These are phyloP conservation scores for Umimayanthus kanabou DNA, from an alignment of 92 coral and sea anemone genomes.

Conservation along the genomic window DNA sequence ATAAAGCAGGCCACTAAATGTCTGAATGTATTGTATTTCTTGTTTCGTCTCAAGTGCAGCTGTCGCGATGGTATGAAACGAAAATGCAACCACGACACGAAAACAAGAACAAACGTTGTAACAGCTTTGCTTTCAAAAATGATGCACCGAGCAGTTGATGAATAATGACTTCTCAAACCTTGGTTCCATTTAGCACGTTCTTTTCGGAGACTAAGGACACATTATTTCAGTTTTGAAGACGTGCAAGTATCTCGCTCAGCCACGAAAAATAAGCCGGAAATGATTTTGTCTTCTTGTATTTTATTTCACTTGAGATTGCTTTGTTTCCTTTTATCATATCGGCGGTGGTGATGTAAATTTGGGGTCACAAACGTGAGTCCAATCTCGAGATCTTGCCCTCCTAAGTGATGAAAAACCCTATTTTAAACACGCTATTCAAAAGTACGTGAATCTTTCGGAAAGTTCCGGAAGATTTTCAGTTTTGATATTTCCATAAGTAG, in stretches of 20 bases:
- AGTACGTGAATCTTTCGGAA: constrained; percentile 9
- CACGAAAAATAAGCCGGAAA: constrained; percentile 40
- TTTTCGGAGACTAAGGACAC: constrained; percentile 9
- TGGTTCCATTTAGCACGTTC: background rate
- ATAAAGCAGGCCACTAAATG: constrained; percentile 6
- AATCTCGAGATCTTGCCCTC: background rate
- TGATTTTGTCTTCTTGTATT: constrained; percentile 19
- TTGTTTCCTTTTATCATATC: constrained; percentile 33
- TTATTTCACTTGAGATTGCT: constrained; percentile 35
- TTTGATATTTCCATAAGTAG: background rate
- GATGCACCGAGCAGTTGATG: background rate
- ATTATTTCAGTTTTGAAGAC: constrained; percentile 23
- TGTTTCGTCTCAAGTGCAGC: constrained; percentile 26
- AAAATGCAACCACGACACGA: constrained; percentile 39
- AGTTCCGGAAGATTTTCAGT: constrained; percentile 2
- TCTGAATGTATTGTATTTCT: constrained; percentile 6
- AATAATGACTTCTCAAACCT: background rate
- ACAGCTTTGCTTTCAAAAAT: background rate
- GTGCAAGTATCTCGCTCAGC: constrained; percentile 33
- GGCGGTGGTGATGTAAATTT: constrained; percentile 8
- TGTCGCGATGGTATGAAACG: constrained; percentile 38
- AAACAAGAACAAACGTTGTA: background rate
- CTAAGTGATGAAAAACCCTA: constrained; percentile 19
- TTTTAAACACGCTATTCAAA: constrained; percentile 8
- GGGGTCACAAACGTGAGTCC: constrained; percentile 7